Percentiles rank a stretch among this genome's conserved stretches.
Evolutionary conservation across 2,113 vertebrate species (phyloP).

Genomic region (Baryphthengus martii): DNA sequence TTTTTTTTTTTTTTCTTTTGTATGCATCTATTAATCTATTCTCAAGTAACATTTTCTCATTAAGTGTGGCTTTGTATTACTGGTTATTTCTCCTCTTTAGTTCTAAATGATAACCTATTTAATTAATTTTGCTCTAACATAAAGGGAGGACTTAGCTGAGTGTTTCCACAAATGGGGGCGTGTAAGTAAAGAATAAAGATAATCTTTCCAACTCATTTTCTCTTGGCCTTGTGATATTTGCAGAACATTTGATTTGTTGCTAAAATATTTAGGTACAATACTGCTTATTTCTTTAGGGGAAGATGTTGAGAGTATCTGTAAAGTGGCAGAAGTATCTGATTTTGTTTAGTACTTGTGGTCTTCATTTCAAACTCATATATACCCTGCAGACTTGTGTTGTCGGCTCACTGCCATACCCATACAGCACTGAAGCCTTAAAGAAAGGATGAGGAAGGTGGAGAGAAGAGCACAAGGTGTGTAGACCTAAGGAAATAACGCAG

Average conservation of each 20-base stretch:
- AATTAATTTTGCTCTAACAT: slow-evolving; percentile 50
- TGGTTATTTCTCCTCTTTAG: not conserved
- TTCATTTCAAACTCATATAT: not conserved
- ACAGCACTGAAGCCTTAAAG: not conserved
- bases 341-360: not conserved
- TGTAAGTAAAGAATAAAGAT: not conserved
- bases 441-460: not conserved
- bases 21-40: not conserved
- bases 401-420: not conserved
- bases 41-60: slow-evolving; percentile 5
- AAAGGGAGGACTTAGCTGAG: slow-evolving; percentile 22
- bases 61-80: not conserved
- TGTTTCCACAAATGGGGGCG: not conserved
- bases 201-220: slow-evolving; percentile 29
- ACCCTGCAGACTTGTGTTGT: not conserved
- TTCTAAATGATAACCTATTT: slow-evolving; percentile 22
- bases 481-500: not conserved
- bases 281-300: not conserved
- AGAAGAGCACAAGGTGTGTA: fast-evolving
- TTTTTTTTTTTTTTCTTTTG: not conserved
- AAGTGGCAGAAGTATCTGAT: not conserved
- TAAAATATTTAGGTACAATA: not conserved
- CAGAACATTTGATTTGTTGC: not conserved
- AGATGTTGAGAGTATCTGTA: not conserved
- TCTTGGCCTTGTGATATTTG: not conserved